A percentile compares a stretch with the other conserved stretches of the same genome.
Conservation (phyloP, 2,888 invertebrate species). For the Drosophila differens region DNA sequence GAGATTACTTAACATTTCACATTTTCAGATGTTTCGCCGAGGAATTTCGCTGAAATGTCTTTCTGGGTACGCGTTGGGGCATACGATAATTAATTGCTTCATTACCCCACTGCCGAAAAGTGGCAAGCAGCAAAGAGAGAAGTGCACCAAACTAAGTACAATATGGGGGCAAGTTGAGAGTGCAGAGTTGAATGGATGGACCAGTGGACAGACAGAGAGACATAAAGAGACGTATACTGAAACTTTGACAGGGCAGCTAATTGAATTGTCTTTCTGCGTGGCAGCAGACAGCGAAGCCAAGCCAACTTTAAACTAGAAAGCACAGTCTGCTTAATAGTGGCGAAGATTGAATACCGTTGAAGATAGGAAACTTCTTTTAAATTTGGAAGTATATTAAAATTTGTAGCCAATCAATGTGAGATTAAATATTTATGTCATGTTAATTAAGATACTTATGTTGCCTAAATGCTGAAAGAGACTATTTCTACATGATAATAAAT, state of each 20-base stretch:
- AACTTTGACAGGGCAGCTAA: constrained; percentile 82
- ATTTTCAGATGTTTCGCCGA: constrained; percentile 30
- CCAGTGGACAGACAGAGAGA: constrained; percentile 12
- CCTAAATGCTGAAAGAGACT: not conserved
- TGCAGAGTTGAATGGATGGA: constrained; percentile 30
- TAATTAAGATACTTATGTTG: not conserved
- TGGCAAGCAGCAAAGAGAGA: constrained; percentile 14
- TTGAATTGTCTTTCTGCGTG: constrained; percentile 72
- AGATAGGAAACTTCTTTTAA: not conserved
- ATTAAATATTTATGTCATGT: not conserved
- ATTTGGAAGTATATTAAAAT: not conserved
- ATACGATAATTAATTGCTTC: constrained; percentile 77
- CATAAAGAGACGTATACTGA: constrained; percentile 47
- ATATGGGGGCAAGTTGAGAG: constrained; percentile 21
- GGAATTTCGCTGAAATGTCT: constrained; percentile 49
- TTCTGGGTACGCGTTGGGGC: constrained; percentile 32
- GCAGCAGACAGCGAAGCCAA: constrained; percentile 14
- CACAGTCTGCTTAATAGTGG: not conserved
- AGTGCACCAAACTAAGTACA: constrained; percentile 33
- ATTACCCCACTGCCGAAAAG: constrained; percentile 60
- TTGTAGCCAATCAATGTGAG: not conserved
- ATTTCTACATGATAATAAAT: not conserved
- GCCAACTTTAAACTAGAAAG: not conserved
- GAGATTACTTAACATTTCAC: constrained; percentile 60
- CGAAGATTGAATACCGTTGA: not conserved